Conservation (phyloP, 1,140 invertebrate species). For the Copidosoma floridanum region DNA sequence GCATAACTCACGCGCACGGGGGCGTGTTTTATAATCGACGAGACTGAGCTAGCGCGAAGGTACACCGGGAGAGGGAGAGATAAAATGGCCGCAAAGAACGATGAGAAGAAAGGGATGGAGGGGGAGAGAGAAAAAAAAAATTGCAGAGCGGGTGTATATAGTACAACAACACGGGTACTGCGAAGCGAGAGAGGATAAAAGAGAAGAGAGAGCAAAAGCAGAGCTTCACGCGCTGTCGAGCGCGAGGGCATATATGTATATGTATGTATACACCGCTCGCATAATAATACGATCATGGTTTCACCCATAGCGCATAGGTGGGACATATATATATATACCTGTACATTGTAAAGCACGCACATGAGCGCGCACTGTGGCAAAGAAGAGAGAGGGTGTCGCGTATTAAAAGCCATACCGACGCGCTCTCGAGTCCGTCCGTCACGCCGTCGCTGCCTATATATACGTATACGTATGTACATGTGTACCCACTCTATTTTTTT, state of each 20-base stretch:
- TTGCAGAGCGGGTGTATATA: too few species aligned
- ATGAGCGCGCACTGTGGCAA: not conserved
- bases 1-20: too few species aligned
- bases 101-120: not conserved
- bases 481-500: constrained; percentile 23
- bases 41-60: too few species aligned
- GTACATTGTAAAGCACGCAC: constrained; percentile 8
- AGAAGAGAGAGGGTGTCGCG: constrained; percentile 1
- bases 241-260: constrained; percentile 21
- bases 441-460: too few species aligned
- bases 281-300: constrained; percentile 25
- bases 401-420: constrained; percentile 13
- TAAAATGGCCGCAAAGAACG: not conserved
- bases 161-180: too few species aligned
- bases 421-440: constrained; percentile 1
- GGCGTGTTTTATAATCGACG: constrained; percentile 11
- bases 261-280: constrained; percentile 20
- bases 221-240: constrained; percentile 25
- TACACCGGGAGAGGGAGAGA: too few species aligned
- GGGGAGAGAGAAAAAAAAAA: constrained; percentile 1
- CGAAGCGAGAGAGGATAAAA: constrained; percentile 7
- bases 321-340: too few species aligned
- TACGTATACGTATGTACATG: constrained; percentile 34
- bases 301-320: too few species aligned
- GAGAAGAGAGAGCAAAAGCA: not conserved